Evolutionary conservation across 2,113 vertebrate genomes (phyloP), one percentile per base, ranked within the genome.

Genomic region (Psilopsiagon aymara): DNA sequence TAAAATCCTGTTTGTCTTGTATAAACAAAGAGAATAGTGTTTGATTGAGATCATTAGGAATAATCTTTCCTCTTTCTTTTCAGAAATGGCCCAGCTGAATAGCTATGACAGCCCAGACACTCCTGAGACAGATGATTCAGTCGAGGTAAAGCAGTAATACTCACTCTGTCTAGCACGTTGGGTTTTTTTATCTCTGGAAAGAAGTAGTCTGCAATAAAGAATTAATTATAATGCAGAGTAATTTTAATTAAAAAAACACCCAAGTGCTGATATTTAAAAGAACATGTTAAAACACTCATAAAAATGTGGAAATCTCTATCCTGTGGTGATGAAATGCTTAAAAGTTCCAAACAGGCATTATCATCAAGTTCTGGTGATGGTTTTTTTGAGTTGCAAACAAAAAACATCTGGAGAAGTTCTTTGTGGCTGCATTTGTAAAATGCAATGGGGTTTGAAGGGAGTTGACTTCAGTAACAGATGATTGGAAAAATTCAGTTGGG

Each of bases 1-100:
- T 92, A 88, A 92, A 95, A 89, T 89, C 46, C 62, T 92, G 83
- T 77, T 92, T 95, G 77, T 90, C 86, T 87, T 77, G 59, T 90
- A 88, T 88, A 92, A 96, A 96, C 92, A 96, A 96, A 91, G 91
- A 95, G 95, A 94, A 77, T 46, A 82, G 84, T 87, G 83, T 92
- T 94, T 96, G 95, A 93, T 92, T 94, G 96, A 95, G 95, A 96
- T 94, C 64, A 92, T 95, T 97, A 95, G 79, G 66, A 89, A 57
- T 94, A 96, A 80, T 97, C 92, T 93, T 96, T 82, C 67, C 93
- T 82, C 94, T 92, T 95, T 93, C 84, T 95, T 88, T 97, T 84
- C 92, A 99, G 99, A 99, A 99, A 99, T 99, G 99, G 98, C 98
- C 98, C 99, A 99, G 95, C 97, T 99, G 98, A 99, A 98, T 98